A percentile compares a stretch with the other conserved stretches of the same genome.
Conservation (phyloP, 1,140 invertebrate species). For the Adoxophyes honmai region DNA sequence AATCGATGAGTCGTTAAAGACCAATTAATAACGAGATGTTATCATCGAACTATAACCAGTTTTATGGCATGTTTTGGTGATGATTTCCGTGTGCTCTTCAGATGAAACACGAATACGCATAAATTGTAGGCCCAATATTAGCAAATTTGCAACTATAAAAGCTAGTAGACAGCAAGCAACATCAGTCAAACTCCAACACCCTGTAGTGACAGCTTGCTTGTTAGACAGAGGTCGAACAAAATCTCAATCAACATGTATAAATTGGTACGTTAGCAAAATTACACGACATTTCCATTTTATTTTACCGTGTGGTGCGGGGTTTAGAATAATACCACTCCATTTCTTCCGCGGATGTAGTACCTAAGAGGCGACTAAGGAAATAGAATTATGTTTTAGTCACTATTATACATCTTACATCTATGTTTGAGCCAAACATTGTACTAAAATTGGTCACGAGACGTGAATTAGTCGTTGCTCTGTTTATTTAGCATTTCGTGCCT, state of each 20-base stretch:
- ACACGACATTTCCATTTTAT: not conserved
- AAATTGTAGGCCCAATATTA: not conserved
- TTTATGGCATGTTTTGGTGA: not conserved
- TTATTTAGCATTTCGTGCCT: too few species aligned
- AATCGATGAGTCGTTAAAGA: too few species aligned
- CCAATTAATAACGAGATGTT: too few species aligned
- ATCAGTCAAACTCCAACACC: constrained; percentile 4
- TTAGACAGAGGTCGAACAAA: not conserved
- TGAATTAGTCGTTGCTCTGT: too few species aligned
- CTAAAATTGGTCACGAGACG: too few species aligned
- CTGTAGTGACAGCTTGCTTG: constrained; percentile 7
- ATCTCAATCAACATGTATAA: not conserved
- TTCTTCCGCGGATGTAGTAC: too few species aligned
- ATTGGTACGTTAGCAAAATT: not conserved
- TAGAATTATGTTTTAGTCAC: too few species aligned
- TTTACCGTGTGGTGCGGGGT: too few species aligned
- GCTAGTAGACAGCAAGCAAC: constrained; percentile 1
- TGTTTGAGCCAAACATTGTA: too few species aligned
- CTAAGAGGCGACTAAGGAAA: too few species aligned
- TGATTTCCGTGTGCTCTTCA: not conserved
- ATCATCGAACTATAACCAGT: not conserved
- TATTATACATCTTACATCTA: too few species aligned
- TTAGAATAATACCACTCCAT: too few species aligned
- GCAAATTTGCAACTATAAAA: constrained; percentile 8
- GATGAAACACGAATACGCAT: not conserved